Evolutionary conservation across 1,140 invertebrate species (phyloP), one percentile per base, ranked within the genome.

Genomic region (Cydia amplana): DNA sequence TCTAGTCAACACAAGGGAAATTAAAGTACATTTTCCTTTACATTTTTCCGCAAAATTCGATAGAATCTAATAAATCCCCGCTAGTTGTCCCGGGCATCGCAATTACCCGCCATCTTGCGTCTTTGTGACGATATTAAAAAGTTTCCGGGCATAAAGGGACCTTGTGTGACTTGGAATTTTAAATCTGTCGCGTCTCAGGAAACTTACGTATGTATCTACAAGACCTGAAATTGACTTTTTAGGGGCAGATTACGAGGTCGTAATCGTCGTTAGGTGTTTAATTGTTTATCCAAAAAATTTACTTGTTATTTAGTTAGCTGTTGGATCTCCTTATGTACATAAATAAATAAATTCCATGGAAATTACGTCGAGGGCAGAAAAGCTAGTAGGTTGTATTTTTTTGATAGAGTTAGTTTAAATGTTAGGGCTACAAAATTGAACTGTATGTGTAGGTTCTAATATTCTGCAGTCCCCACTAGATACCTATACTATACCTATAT

Each of bases 101-200:
- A 60, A 60, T 60, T 23, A 60, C 55, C 20, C 18, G 55, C 18
- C 55, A 60, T 60, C 55, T 60, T 60, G 55, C 49, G 49, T 9
- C 55, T 60, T 12, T 60, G 55, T n/a, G 55, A 60, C 55, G 55
- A 60, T 60, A 60, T 60, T 60, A 60, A 60, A 60, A 60, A 60
- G 55, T 60, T 60, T 60, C 18, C 55, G n/a, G 55, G 55, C 20
- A 55, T 9, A 18, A 49, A 49, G 16, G 18, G 20, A 60, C 20
- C 18, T 23, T 60, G 55, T 60, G 20, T 60, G 55, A 7, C 55
- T 60, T n/a, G 20, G 55, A 60, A 60, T 60, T 60, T 60, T 60
- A 60, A 60, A 60, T 23, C 16, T 55, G n/a, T n/a, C 4, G 51
- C 51, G 55, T 23, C 49, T 10, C 1, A 3, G 43, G 4, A 51